Evolutionary conservation across 2,888 invertebrate species (phyloP), one percentile per base, ranked within the genome.

Genomic region (Argyra leucocephala): DNA sequence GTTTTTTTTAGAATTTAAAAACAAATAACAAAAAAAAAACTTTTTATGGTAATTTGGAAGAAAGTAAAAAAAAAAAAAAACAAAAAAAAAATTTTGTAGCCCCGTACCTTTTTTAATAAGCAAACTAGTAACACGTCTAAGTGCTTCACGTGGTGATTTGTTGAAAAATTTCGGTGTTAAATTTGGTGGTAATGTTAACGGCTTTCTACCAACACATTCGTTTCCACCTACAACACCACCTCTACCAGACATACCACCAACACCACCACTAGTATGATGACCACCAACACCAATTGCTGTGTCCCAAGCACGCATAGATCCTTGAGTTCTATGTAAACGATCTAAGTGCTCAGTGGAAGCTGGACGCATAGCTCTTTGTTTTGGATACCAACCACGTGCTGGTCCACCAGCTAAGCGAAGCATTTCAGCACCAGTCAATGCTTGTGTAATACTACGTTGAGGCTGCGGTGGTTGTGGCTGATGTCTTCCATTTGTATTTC

Each of bases 91-190:
- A 22, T 64, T 31, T 48, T 57, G 48, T 22, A 63, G 26, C 37
- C 61, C 23, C 59, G 59, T 59, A 89, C 90, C 89, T 84, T 89
- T 89, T 78, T 89, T 84, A 81, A 92, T 92, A 78, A 92, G 86
- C 80, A 92, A 86, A 84, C 92, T 92, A 78, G 92, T 92, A 76
- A 92, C 92, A 79, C 92, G 86, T 75, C 92, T 85, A 71, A 92
- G 83, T 67, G 92, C 92, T 80, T 92, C 92, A 74, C 91, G 84
- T 62, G 91, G 91, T 70, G 91, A 91, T 81, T 90, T 89, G 78
- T 92, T 90, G 83, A 92, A 89, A 84, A 92, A 92, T 81, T 91
- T 91, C 73, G 92, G 92, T 70, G 91, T 91, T 75, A 92, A 83
- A 83, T 92, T 92, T 67, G 92, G 92, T 65, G 92, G 92, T 74